Evolutionary conservation across 2,888 invertebrate species (phyloP), one percentile per base, ranked within the genome.

Genomic region (Melanophora roralis): DNA sequence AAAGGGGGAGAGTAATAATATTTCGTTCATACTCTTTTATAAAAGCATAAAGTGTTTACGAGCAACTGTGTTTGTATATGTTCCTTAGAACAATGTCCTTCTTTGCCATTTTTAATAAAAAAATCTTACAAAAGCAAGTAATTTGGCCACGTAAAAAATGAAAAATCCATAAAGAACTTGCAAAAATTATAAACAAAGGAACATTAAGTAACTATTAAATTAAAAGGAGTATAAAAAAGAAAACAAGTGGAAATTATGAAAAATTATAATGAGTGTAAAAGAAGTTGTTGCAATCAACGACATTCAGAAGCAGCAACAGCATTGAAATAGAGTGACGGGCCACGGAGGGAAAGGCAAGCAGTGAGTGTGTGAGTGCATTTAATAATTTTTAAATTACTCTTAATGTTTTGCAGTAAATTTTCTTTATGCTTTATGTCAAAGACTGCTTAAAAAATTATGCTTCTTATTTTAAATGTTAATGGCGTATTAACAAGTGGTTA

Each of bases 171-270:
- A 51, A 57, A 40, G 14, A 12, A 36, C 11, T 2, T 5, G 21
- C 1, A 51, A 45, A 40, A 71, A 53, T 19, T 53, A 53, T 72
- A 62, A 72, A 72, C n/a, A 53, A 72, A 72, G 62, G 34, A 34
- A 40, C 71, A 72, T 72, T 62, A 62, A 72, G 62, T 64, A 65
- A 65, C 65, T 74, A 40, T 74, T 65, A 49, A 65, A n/a, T n/a
- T n/a, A n/a, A n/a, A n/a, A n/a, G n/a, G n/a, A n/a, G n/a, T n/a
- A n/a, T n/a, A n/a, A n/a, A n/a, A n/a, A n/a, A n/a, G n/a, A n/a
- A n/a, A 36, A 60, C 1, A n/a, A 32, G n/a, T n/a, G n/a, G n/a
- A n/a, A n/a, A n/a, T n/a, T n/a, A n/a, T n/a, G n/a, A n/a, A 36
- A 9, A 36, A 36, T 12, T 11, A 1, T 36, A 9, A 36, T 36